Evolutionary conservation across 2,888 invertebrate species (phyloP), one percentile per base, ranked within the genome.

Genomic region (Cotesia congregata): DNA sequence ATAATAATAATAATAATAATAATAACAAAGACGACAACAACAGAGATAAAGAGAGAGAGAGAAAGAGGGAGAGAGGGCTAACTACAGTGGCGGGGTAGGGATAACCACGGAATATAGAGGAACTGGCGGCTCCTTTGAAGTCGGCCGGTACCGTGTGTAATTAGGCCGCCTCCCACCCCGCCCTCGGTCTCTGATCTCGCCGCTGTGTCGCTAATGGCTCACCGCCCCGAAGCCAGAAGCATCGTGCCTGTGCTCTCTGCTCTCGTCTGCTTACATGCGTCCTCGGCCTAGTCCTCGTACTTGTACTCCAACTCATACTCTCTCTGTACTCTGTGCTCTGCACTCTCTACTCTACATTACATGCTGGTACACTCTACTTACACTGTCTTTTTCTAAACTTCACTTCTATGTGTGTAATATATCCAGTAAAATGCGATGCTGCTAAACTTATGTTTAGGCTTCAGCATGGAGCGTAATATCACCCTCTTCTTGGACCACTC

Each of bases 171-270:
- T 86, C 86, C 87, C 87, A 85, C 87, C 85, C 85, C 84, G 84
- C 85, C 85, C 86, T 83, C 83, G 81, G 85, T 83, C 87, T 86
- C 86, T 87, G 87, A 86, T 87, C 87, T 87, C 82, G 87, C 87
- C 87, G 86, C 87, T 86, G 86, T 87, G 86, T 87, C 87, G 87
- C 87, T 87, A 87, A 87, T 87, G 86, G 87, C 86, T 87, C 87
- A 84, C 86, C 87, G 87, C 87, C 87, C 86, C 86, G 86, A 86
- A 86, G 86, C 86, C 75, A 71, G 75, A 79, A 81, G 81, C 80
- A 80, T 77, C 81, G 81, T 78, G 75, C 80, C 76, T 80, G 81
- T 78, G 75, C 80, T 76, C 80, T 82, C n/a, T 64, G 64, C 64
- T 64, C n/a, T 72, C 17, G 20, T 41, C 41, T 64, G 64, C 64